These are phyloP conservation scores for Xiphophorus couchianus DNA, from an alignment of 2,113 vertebrate species.

Conservation along the genomic window DNA sequence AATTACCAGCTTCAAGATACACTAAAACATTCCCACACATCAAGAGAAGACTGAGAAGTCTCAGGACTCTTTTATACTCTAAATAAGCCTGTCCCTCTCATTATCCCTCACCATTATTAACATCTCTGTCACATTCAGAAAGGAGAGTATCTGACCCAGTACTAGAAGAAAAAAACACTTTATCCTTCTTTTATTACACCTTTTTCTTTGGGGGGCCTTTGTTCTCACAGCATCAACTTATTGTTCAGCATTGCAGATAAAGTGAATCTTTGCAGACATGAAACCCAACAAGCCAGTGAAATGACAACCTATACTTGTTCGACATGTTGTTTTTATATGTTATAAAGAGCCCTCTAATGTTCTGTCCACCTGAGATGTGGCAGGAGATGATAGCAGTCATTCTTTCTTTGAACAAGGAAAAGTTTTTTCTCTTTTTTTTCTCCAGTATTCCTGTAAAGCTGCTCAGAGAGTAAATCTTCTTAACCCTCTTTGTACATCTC, in stretches of 20 bases:
- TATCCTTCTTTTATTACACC: slow-evolving; percentile 42
- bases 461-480: background rate
- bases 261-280: slow-evolving; percentile 45
- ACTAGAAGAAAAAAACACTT: slow-evolving; percentile 46
- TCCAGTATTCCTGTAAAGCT: background rate
- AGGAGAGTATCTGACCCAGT: slow-evolving; percentile 67
- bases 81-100: slow-evolving; percentile 41
- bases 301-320: slow-evolving; percentile 39
- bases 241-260: slow-evolving; percentile 56
- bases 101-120: slow-evolving; percentile 56
- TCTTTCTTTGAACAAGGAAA: slow-evolving; percentile 1
- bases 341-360: slow-evolving; percentile 3
- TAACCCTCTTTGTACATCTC: background rate
- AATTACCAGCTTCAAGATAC: slow-evolving; percentile 24
- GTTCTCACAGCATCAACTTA: slow-evolving; percentile 42
- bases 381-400: background rate
- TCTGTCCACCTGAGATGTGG: slow-evolving; percentile 7
- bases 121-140: slow-evolving; percentile 36
- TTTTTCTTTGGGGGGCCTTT: slow-evolving; percentile 39
- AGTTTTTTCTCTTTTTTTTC: background rate
- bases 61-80: slow-evolving; percentile 70
- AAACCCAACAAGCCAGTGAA: slow-evolving; percentile 56
- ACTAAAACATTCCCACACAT: slow-evolving; percentile 18
- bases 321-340: slow-evolving; percentile 49
- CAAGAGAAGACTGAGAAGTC: slow-evolving; percentile 29